Base-by-base conservation (phyloP, 2,888 invertebrate species). In the Cactoblastis cactorum region DNA sequence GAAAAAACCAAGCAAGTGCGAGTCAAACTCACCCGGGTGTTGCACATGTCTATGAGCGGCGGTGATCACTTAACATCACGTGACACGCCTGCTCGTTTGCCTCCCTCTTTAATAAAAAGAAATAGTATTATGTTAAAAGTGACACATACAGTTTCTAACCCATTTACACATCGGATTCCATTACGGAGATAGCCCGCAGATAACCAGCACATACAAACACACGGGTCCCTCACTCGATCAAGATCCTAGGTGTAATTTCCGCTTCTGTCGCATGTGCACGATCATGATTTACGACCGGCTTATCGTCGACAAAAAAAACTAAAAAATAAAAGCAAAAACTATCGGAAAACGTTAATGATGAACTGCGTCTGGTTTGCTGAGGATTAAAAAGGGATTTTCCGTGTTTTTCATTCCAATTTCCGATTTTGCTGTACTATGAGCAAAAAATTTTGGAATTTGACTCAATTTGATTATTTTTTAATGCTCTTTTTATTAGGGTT, bases 251-350 rank as follows among this genome's bases (percentile, higher is more conserved):
- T 24, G 15, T 28, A 43, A 28, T 43, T 28, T 43, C 43, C 43
- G 43, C 5, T 28, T 37, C 37, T 37, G 43, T 15, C 28, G 28
- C 43, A 28, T 43, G 43, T 28, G 17, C 17, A 11, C 28, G 43
- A 43, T 43, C 43, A 43, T 43, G 43, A 43, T 43, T 43, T 32
- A 43, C 28, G 43, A 43, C 28, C 43, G 14, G 28, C 28, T 43
- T 43, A 43, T 28, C 43, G 15, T 3, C 28, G 28, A 17, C 17
- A 28, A 43, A 28, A 43, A 43, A 43, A 43, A 28, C 28, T 15
- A 15, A 15, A 37, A 37, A 37, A 35, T 6, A 15, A 17, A 37
- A 17, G 28, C 28, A 43, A 32, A 43, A 43, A 43, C 43, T 43
- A 43, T 43, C 43, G 43, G 28, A 11, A 43, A 28, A 28, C 9